These are phyloP conservation scores for Neofelis nebulosa DNA, from an alignment of 2,113 vertebrate species.

Conservation along the genomic window DNA sequence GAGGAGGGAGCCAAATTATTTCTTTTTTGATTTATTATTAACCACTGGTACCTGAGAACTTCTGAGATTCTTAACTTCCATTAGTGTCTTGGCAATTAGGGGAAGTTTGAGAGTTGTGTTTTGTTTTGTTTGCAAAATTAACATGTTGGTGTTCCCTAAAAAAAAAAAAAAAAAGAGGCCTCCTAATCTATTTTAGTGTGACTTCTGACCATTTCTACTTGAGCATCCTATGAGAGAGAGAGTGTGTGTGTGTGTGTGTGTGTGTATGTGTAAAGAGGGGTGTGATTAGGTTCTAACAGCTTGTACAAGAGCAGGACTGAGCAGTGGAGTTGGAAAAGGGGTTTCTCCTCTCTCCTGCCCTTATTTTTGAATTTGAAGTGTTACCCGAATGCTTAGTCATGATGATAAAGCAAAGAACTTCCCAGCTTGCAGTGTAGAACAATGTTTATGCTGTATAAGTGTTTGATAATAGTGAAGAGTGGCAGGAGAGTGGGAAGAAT, in stretches of 20 bases:
- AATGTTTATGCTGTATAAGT: slow-evolving; percentile 36
- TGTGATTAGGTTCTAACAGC: not conserved
- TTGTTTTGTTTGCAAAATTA: not conserved
- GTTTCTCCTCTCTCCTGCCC: not conserved
- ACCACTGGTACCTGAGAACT: not conserved
- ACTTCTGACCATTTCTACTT: not conserved
- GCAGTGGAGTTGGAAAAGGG: not conserved
- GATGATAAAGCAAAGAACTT: slow-evolving; percentile 66
- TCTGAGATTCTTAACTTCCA: slow-evolving; percentile 29
- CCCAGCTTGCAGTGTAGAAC: slow-evolving; percentile 20
- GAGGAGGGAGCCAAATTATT: not conserved
- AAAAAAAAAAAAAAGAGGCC: not conserved
- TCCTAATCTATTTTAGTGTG: not conserved
- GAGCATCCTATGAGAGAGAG: not conserved
- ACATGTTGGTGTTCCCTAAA: slow-evolving; percentile 11
- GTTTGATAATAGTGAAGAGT: slow-evolving; percentile 58
- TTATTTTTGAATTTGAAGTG: slow-evolving; percentile 38
- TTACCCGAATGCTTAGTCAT: slow-evolving; percentile 70
- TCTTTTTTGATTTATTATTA: slow-evolving; percentile 23
- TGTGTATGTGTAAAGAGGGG: not conserved
- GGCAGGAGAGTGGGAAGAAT: slow-evolving; percentile 56
- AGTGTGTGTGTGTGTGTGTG: not conserved
- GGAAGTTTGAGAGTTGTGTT: not conserved
- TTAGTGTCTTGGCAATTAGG: not conserved
- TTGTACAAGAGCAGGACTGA: not conserved